These are phyloP conservation scores for Parapsyche elsis DNA, from an alignment of 1,140 invertebrate species.

Conservation along the genomic window DNA sequence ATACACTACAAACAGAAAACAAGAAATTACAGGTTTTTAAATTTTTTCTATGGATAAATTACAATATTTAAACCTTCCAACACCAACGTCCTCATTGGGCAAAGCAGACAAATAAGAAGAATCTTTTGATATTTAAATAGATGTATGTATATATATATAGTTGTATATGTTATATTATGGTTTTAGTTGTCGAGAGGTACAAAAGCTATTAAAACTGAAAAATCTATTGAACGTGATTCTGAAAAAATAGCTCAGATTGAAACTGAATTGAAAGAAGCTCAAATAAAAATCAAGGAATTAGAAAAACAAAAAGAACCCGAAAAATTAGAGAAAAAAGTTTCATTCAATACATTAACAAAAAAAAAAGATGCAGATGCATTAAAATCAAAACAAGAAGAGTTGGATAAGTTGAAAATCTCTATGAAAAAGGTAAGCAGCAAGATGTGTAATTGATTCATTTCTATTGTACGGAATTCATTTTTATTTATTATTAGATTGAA, in stretches of 20 bases:
- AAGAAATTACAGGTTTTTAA: constrained; percentile 70
- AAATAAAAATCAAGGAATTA: constrained; percentile 72
- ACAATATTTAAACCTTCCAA: not conserved
- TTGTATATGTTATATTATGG: too few species aligned
- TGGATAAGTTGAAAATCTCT: constrained; percentile 66
- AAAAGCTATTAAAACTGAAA: constrained; percentile 67
- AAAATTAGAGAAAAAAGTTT: constrained; percentile 67
- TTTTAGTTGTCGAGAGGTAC: constrained; percentile 65
- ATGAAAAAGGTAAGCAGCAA: constrained; percentile 61
- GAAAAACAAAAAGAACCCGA: constrained; percentile 65
- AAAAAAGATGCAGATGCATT: constrained; percentile 69
- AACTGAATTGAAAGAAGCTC: constrained; percentile 72
- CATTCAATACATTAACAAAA: constrained; percentile 61
- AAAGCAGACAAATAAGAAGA: too few species aligned
- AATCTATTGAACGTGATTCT: constrained; percentile 68
- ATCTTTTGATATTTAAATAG: too few species aligned
- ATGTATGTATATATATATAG: too few species aligned
- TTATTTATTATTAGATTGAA: constrained; percentile 68
- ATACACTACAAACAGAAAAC: constrained; percentile 78
- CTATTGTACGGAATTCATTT: not conserved
- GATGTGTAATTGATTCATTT: not conserved
- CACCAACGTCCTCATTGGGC: too few species aligned
- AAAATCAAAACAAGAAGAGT: constrained; percentile 68
- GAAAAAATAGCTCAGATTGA: constrained; percentile 74
- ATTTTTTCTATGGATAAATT: not conserved